Base-by-base conservation (phyloP, 1,140 invertebrate species). In the Aphidius gifuensis region DNA sequence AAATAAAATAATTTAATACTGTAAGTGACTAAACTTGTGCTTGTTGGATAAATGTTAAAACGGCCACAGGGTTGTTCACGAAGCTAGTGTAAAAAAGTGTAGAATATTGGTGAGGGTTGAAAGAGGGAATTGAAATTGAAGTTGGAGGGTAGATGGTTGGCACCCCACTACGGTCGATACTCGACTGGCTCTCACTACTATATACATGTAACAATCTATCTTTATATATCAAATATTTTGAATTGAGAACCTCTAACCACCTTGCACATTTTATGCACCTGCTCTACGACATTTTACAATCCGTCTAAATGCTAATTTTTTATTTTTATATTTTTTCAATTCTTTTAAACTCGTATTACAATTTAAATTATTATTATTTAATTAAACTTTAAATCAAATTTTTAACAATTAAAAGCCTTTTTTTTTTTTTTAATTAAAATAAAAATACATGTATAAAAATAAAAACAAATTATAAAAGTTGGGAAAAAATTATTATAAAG, bases 81-180 rank as follows among this genome's bases (percentile, higher is more conserved):
- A 40, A 53, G 16, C 16, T 16, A n/a, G 54, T 39, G 8, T 16
- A 58, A 59, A 16, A 58, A 45, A 47, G 57, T 32, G 51, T 44
- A n/a, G 8, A 44, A 45, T n/a, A n/a, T 1, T n/a, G 39, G 38
- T 39, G 39, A 42, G 48, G 23, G 40, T 23, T 54, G 60, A 63
- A 62, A 47, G 61, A 49, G 51, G 58, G 60, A 43, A n/a, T 60
- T 59, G 62, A 57, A 64, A 43, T 58, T 54, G 64, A 60, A 56
- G 61, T 56, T 54, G 51, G 49, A n/a, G 58, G 64, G 40, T 45
- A 45, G 57, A 61, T 55, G 46, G 63, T 64, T 65, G 65, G 58
- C 60, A 51, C 60, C 67, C 63, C 63, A 45, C 57, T 40, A 56
- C 66, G 72, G 72, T 74, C 72, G 71, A 74, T 74, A 74, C 66